Percentiles rank a stretch among this genome's conserved stretches.
Evolutionary conservation across 2,797 vertebrate genomes (phyloP).

Genomic region (Pogoniulus pusillus): DNA sequence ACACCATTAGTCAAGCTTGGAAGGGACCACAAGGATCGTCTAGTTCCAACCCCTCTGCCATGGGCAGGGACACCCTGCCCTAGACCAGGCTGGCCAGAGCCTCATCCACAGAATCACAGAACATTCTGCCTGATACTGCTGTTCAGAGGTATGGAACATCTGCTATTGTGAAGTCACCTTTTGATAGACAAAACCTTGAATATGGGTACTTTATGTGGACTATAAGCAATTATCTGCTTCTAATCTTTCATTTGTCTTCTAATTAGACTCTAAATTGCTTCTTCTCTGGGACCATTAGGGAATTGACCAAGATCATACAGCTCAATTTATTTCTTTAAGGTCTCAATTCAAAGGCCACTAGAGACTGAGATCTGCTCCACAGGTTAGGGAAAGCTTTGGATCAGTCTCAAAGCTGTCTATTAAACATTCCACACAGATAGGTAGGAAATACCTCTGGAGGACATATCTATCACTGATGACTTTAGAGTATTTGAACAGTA

Average conservation of each 20-base stretch:
- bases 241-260: not conserved
- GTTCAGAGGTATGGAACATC: not conserved
- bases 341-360: not conserved
- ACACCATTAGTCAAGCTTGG: no score
- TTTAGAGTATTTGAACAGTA: not conserved
- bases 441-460: not conserved
- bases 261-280: conserved; percentile 29
- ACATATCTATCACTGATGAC: not conserved
- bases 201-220: not conserved
- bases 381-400: not conserved
- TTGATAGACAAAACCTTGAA: not conserved
- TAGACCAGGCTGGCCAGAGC: no score
- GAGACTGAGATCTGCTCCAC: not conserved
- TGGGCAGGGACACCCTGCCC: no score
- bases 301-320: not conserved
- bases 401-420: not conserved
- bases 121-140: no score
- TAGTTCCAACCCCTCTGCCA: no score
- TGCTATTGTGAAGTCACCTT: not conserved
- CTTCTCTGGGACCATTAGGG: not conserved
- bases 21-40: no score
- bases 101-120: no score
- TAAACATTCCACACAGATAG: not conserved
- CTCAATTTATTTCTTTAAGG: not conserved
- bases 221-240: not conserved